phyloP scores from a whole-genome alignment of 2,888 invertebrate species.

The Epinotia bilunana region DNA sequence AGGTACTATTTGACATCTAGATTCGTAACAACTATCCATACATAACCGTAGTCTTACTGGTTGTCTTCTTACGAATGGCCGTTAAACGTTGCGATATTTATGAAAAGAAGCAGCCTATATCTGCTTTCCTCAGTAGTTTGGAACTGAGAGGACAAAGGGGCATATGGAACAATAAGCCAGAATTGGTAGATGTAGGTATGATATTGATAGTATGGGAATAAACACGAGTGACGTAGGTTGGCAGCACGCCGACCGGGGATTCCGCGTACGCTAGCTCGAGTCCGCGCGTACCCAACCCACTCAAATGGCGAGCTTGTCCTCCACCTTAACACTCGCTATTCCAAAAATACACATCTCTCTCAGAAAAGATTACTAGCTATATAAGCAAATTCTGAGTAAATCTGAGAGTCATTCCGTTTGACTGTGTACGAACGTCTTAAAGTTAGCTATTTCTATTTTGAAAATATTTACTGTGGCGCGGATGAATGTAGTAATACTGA shows the following conservation, averaged over 20 bases:
- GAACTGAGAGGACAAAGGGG: not conserved
- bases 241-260: constrained; percentile 43
- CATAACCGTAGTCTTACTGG: too few species aligned
- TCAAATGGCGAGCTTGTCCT: constrained; percentile 30
- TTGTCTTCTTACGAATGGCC: too few species aligned
- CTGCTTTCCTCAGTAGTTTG: not conserved
- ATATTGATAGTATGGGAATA: constrained; percentile 6
- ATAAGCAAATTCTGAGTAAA: constrained; percentile 8
- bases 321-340: constrained; percentile 32
- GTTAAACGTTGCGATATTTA: not conserved
- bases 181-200: constrained; percentile 15
- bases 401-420: constrained; percentile 13
- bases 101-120: not conserved
- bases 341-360: constrained; percentile 38
- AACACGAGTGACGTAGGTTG: constrained; percentile 33
- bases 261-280: constrained; percentile 28
- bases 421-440: constrained; percentile 15
- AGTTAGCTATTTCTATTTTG: constrained; percentile 1
- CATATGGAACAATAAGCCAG: not conserved
- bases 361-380: constrained; percentile 25
- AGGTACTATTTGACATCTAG: too few species aligned
- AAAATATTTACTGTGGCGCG: not conserved
- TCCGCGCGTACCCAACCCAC: constrained; percentile 29
- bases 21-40: too few species aligned
- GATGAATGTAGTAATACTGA: not conserved